phyloP scores from a whole-genome alignment of 1,140 invertebrate species.

The Sycobia sp. region DNA sequence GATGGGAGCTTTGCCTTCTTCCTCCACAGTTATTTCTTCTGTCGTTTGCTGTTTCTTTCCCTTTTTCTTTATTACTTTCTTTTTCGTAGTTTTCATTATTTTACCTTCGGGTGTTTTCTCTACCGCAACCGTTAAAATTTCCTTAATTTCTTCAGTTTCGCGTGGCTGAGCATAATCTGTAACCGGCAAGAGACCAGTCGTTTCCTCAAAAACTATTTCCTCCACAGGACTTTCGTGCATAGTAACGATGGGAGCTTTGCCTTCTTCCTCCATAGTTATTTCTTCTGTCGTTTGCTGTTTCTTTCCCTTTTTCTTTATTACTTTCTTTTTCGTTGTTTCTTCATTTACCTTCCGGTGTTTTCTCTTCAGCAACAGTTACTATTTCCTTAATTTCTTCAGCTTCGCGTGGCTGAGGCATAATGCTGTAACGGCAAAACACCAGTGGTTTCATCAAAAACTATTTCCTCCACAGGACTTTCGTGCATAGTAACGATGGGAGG shows the following conservation, averaged over 20 bases:
- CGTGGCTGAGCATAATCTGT: neutral
- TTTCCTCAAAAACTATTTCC: conserved; percentile 30
- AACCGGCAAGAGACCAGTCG: neutral
- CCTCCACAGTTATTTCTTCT: too few relatives aligned
- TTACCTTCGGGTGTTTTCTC: too few relatives aligned
- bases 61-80: too few relatives aligned
- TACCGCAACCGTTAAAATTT: neutral
- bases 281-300: conserved; percentile 33
- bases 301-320: conserved; percentile 47
- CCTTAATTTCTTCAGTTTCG: neutral
- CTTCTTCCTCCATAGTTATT: neutral
- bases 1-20: too few relatives aligned
- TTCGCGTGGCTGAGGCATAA: conserved; percentile 7
- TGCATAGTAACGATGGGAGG: conserved; percentile 44
- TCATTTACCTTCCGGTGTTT: conserved; percentile 12
- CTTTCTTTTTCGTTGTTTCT: conserved; percentile 35
- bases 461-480: conserved; percentile 37
- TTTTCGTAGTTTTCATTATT: too few relatives aligned
- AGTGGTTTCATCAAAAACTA: conserved; percentile 36
- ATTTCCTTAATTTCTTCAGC: neutral
- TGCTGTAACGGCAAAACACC: neutral
- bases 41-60: conserved; percentile 30
- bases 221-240: conserved; percentile 42
- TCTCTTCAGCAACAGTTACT: conserved; percentile 34
- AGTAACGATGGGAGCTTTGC: conserved; percentile 30